These are phyloP conservation scores for Limenitis camilla DNA, from an alignment of 2,888 invertebrate species.

Conservation along the genomic window DNA sequence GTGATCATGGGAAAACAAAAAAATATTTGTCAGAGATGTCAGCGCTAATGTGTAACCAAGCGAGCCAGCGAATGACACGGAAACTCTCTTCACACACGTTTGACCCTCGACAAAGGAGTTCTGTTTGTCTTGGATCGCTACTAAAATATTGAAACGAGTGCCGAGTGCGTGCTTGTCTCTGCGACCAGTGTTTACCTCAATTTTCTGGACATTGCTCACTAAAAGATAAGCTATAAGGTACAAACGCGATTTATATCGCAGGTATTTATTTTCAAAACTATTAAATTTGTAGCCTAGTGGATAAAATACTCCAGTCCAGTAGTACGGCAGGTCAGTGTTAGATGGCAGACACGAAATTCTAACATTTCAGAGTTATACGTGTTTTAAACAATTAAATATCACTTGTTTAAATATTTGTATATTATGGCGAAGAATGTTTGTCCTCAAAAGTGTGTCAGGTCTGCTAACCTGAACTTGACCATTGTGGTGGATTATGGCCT, in stretches of 20 bases:
- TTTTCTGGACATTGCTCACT: slow-evolving; percentile 30
- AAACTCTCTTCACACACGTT: slow-evolving; percentile 70
- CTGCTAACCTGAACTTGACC: no score
- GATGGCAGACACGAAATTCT: no score
- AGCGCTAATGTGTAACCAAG: slow-evolving; percentile 67
- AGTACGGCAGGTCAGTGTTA: no score
- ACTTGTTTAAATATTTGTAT: no score
- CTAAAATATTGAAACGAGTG: slow-evolving; percentile 70
- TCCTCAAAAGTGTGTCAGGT: no score
- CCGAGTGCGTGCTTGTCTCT: slow-evolving; percentile 55
- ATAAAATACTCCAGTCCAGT: no score
- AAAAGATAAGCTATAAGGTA: slow-evolving; percentile 27
- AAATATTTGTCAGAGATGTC: slow-evolving; percentile 62
- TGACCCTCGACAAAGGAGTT: slow-evolving; percentile 71
- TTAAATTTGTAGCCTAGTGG: not conserved
- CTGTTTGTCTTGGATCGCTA: slow-evolving; percentile 68
- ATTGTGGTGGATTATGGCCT: no score
- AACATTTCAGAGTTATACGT: no score
- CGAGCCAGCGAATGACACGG: slow-evolving; percentile 60
- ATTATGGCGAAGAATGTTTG: no score
- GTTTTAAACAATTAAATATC: no score
- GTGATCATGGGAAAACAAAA: slow-evolving; percentile 68
- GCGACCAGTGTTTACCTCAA: slow-evolving; percentile 40
- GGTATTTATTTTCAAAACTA: not conserved
- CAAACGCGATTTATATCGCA: not conserved